These are phyloP conservation scores for Characodon lateralis DNA, from an alignment of 2,797 vertebrate genomes.

Conservation along the genomic window DNA sequence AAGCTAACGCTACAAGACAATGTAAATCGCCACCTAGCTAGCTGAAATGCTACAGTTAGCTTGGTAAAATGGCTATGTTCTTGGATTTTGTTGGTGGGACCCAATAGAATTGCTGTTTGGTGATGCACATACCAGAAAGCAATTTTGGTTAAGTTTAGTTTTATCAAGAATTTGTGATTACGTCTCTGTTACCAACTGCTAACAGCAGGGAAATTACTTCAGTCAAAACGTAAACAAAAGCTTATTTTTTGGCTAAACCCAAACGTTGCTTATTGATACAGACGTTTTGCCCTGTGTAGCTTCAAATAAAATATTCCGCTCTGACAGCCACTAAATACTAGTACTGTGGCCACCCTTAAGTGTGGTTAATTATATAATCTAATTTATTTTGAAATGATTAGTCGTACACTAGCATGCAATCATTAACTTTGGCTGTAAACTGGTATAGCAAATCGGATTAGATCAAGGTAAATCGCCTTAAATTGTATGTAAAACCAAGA, in stretches of 20 bases:
- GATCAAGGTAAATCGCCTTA: background rate
- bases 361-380: background rate
- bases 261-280: background rate
- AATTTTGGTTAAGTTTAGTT: background rate
- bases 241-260: conserved; percentile 22
- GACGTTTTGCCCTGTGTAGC: background rate
- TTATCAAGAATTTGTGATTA: background rate
- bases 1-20: conserved; percentile 64
- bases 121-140: background rate
- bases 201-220: conserved; percentile 33
- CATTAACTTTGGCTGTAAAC: background rate
- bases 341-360: background rate
- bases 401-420: background rate
- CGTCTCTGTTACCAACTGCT: conserved; percentile 23
- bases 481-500: background rate
- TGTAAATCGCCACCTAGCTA: conserved; percentile 47
- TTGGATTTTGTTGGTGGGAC: conserved; percentile 32
- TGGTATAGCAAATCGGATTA: background rate
- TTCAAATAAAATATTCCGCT: background rate
- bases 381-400: background rate
- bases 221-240: conserved; percentile 75
- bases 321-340: background rate
- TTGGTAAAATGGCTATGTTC: conserved; percentile 47
- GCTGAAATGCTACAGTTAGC: conserved; percentile 51
- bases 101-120: background rate